Conservation (phyloP, 2,888 invertebrate species). For the Clivina fossor region DNA sequence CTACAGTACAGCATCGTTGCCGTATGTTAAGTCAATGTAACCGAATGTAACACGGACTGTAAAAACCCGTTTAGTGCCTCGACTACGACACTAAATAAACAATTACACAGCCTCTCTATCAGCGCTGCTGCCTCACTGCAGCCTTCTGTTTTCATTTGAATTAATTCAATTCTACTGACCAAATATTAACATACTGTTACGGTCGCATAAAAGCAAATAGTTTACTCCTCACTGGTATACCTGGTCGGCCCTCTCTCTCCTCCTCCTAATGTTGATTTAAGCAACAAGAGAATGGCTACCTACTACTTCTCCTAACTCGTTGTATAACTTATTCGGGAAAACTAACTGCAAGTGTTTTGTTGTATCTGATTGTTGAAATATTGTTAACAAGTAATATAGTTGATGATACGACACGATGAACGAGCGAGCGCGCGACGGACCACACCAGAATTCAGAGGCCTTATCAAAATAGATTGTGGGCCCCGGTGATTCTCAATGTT, state of each 20-base stretch:
- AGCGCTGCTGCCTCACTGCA: slow-evolving; percentile 11
- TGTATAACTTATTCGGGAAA: no score
- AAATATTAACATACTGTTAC: slow-evolving; percentile 35
- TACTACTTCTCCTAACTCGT: slow-evolving; percentile 19
- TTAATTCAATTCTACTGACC: slow-evolving; percentile 35
- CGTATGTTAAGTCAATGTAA: no score
- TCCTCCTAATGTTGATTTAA: slow-evolving; percentile 28
- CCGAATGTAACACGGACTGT: no score
- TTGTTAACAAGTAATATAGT: slow-evolving; percentile 27
- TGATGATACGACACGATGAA: slow-evolving; percentile 9
- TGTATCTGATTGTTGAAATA: slow-evolving; percentile 30
- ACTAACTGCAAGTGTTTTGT: neutral
- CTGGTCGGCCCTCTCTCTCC: no score
- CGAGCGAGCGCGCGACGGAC: slow-evolving; percentile 10
- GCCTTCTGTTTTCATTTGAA: slow-evolving; percentile 34
- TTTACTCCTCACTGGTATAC: no score
- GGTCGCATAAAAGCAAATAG: slow-evolving; percentile 31
- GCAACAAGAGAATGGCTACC: slow-evolving; percentile 11
- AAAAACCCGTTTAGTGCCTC: no score
- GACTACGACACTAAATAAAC: slow-evolving; percentile 34
- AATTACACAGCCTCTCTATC: slow-evolving; percentile 29
- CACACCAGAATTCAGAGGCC: slow-evolving; percentile 2
- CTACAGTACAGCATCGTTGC: no score
- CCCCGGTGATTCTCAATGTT: no score
- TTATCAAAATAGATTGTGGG: slow-evolving; percentile 30